Conservation (phyloP, 1,140 invertebrate genomes). For the Anthonomus grandis region DNA sequence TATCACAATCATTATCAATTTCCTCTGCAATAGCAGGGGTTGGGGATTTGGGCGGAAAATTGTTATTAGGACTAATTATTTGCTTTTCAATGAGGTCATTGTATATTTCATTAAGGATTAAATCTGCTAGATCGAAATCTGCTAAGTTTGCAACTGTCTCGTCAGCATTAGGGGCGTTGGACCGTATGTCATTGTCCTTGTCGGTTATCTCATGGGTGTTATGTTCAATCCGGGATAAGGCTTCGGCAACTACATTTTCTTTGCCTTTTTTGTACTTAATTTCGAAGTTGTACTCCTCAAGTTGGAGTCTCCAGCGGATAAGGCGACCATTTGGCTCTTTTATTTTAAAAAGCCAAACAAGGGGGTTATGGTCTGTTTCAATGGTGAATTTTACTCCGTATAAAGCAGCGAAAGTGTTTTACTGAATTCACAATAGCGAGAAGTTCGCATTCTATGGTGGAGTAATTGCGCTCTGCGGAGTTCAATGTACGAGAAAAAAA, state of each 20-base stretch:
- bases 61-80: too few relatives aligned
- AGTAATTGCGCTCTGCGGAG: conserved; percentile 31
- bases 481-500: conserved; percentile 36
- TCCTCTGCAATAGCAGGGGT: too few relatives aligned
- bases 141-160: neutral
- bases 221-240: conserved; percentile 6
- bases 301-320: conserved; percentile 46
- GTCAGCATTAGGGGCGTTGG: neutral
- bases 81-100: neutral
- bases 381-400: conserved; percentile 23
- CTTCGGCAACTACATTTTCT: conserved; percentile 9
- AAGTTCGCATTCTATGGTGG: conserved; percentile 32
- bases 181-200: neutral
- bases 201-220: neutral
- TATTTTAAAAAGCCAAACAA: conserved; percentile 12
- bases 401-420: conserved; percentile 23
- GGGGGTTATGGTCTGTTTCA: conserved; percentile 19
- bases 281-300: conserved; percentile 48
- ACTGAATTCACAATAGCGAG: conserved; percentile 28
- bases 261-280: conserved; percentile 32
- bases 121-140: neutral
- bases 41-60: too few relatives aligned
- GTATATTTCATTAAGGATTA: neutral
- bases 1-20: neutral
- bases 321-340: conserved; percentile 48